Evolutionary conservation across 2,888 invertebrate species (phyloP), one percentile per base, ranked within the genome.

Genomic region (Pristionchus fissidentatus): DNA sequence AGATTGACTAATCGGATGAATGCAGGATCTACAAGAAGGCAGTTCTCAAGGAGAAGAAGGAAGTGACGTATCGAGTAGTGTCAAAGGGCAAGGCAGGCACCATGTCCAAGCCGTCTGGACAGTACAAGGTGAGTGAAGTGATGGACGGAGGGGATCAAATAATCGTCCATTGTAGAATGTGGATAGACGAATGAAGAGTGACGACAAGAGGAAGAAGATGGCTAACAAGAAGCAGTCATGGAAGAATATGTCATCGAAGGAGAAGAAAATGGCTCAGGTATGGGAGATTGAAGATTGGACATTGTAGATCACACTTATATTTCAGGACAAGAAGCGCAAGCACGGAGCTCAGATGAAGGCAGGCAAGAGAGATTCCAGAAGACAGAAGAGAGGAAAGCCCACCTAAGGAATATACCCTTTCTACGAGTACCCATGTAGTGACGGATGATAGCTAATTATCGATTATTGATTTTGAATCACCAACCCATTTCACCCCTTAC

Each of bases 51-150:
- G 96, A 96, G 87, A 97, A 96, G 93, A 95, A 96, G 93, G 96
- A 97, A 93, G 94, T 97, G 0, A 96, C 96, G 0, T 98, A 98
- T 92, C 96, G 98, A 0, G 97, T 98, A 0, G 95, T 97, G 49
- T 97, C 96, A 93, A 98, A 97, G 83, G 92, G 91, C 83, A 90
- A 89, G 85, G 87, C 88, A 32, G 92, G 92, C 52, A 86, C 84
- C 15, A 84, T 87, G 85, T 70, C 84, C 8, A 85, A 91, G 79
- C 92, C 92, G 1, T 84, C 83, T 38, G 92, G 92, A 81, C 88
- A 84, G n/a, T 92, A 90, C 86, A 90, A 90, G 85, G 84, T 89
- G 57, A 86, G 75, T 8, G 3, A 7, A 46, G n/a, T 32, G 32
- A 57, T 13, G 8, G 10, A 4, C 7, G 22, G 1, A n/a, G 75